A percentile compares a stretch with the other conserved stretches of the same genome.
Evolutionary conservation across 2,113 vertebrate genomes (phyloP).

Genomic region (Psittacula cyanocephala): DNA sequence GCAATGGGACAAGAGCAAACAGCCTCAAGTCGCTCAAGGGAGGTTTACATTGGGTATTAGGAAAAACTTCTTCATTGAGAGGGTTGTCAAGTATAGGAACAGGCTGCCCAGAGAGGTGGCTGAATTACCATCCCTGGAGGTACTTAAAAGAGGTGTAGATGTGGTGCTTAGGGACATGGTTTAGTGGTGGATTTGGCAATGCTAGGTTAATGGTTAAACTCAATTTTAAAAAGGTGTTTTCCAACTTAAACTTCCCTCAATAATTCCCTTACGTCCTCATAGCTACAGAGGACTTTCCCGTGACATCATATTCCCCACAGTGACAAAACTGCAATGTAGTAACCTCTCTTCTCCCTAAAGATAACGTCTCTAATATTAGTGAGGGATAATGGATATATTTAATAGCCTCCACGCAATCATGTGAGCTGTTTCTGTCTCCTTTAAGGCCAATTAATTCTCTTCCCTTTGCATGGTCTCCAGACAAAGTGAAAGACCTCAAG

Average conservation of each 20-base stretch:
- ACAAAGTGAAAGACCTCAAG: not conserved
- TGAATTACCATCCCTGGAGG: not conserved
- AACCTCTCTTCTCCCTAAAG: not conserved
- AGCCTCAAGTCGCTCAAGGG: not conserved
- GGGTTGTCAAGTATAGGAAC: not conserved
- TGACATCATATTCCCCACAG: not conserved
- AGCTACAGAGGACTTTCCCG: not conserved
- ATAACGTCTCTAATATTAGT: not conserved
- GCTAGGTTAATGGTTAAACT: not conserved
- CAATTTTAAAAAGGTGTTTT: not conserved
- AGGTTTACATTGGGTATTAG: not conserved
- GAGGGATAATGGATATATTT: not conserved
- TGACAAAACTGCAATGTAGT: fast-evolving
- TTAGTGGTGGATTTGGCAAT: not conserved
- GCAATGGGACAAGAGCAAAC: not conserved
- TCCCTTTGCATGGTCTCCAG: not conserved
- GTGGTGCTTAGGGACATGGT: not conserved
- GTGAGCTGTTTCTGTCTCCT: not conserved
- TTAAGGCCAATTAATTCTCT: not conserved
- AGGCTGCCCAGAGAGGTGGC: not conserved
- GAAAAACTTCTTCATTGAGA: not conserved
- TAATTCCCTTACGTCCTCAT: not conserved
- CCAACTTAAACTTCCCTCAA: not conserved
- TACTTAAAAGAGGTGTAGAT: not conserved
- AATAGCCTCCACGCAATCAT: not conserved